These are phyloP conservation scores for Tetheella fluctuosa DNA, from an alignment of 2,888 invertebrate genomes.

Conservation along the genomic window DNA sequence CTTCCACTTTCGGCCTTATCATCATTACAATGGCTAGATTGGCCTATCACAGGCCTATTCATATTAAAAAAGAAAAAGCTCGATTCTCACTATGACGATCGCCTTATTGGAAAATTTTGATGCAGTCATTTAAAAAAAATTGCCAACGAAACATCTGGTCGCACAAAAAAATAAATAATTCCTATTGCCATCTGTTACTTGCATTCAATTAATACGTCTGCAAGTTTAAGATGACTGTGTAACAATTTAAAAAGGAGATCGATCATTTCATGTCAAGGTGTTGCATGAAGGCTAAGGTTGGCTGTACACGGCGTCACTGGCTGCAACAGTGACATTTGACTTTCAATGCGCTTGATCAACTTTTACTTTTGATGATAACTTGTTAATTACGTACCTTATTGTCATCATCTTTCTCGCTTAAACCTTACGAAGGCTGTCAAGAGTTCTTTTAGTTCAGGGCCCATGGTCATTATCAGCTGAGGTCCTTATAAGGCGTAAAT, in stretches of 20 bases:
- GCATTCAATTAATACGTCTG: neutral
- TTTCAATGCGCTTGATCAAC: neutral
- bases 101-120: too few species aligned
- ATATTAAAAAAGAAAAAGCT: too few species aligned
- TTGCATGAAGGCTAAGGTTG: conserved; percentile 12
- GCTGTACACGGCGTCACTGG: neutral
- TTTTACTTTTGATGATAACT: neutral
- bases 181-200: too few species aligned
- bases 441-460: too few species aligned
- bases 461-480: too few species aligned
- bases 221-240: neutral
- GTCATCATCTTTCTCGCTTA: neutral
- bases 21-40: too few species aligned
- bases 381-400: neutral
- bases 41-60: too few species aligned
- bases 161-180: neutral
- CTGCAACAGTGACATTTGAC: neutral
- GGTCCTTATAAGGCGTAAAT: too few species aligned
- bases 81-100: too few species aligned
- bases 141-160: too few species aligned
- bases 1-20: too few species aligned
- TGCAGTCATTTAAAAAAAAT: too few species aligned
- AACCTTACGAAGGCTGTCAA: neutral
- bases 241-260: conserved; percentile 16
- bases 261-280: conserved; percentile 34